Evolutionary conservation across 1,140 invertebrate species (phyloP).

Genomic region (Cyclina sinensis): DNA sequence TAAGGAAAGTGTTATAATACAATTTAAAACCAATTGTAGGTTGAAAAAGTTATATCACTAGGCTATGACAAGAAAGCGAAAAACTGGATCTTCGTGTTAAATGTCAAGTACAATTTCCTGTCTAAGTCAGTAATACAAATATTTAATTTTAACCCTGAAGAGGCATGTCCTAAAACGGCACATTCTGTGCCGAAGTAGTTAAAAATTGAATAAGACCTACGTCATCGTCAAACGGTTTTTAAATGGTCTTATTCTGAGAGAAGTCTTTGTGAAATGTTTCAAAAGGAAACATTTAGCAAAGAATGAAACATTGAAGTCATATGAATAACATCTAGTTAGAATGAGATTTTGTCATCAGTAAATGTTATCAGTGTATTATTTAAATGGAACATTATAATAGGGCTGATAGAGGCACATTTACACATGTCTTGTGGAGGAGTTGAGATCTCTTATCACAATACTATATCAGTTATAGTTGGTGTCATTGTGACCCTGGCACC

Average conservation of each 20-base stretch:
- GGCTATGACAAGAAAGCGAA: not conserved
- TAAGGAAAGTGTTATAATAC: not conserved
- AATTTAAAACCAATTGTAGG: not conserved
- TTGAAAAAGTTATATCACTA: not conserved
- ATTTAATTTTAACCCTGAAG: slow-evolving; percentile 17
- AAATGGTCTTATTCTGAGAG: not conserved
- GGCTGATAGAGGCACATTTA: not conserved
- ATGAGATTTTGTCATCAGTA: not conserved
- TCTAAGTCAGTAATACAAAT: slow-evolving; percentile 29
- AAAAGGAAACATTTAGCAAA: not conserved
- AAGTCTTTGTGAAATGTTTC: not conserved
- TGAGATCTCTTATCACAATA: not conserved
- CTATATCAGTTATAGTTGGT: not conserved
- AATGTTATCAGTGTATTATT: not conserved
- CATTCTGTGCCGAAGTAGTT: not conserved
- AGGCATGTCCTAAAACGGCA: not conserved
- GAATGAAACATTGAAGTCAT: not conserved
- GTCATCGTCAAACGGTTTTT: not conserved
- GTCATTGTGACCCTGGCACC: not conserved
- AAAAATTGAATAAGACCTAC: slow-evolving; percentile 3
- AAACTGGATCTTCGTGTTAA: not conserved
- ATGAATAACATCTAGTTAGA: not conserved
- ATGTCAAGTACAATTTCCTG: slow-evolving; percentile 39
- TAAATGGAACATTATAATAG: not conserved
- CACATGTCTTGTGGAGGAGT: not conserved